These are phyloP conservation scores for Todiramphus saurophagus DNA, from an alignment of 2,113 vertebrate genomes.

Conservation along the genomic window DNA sequence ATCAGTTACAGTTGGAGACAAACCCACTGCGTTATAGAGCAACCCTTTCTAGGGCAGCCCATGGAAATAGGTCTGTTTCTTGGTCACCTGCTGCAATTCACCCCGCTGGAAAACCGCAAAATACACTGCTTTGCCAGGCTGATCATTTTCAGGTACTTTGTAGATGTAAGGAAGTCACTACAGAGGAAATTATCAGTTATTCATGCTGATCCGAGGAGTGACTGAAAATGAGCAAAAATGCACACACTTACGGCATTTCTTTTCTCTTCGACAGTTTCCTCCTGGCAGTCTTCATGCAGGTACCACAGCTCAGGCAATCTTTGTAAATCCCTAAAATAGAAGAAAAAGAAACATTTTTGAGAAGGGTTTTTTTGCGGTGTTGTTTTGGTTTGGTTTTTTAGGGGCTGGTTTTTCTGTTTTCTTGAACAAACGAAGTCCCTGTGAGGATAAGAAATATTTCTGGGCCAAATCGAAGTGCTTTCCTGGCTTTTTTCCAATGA, in stretches of 20 bases:
- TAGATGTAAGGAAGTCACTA: neutral
- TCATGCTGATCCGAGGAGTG: neutral
- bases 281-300: neutral
- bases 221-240: neutral
- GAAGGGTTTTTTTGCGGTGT: neutral
- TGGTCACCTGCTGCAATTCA: neutral
- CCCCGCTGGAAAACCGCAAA: neutral
- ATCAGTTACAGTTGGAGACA: neutral
- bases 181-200: neutral
- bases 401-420: neutral
- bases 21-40: neutral
- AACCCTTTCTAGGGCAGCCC: neutral
- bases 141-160: neutral
- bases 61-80: neutral
- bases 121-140: neutral
- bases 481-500: constrained; percentile 55
- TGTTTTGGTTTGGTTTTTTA: neutral
- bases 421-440: neutral
- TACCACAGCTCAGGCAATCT: neutral
- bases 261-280: neutral
- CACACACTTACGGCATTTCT: neutral
- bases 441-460: constrained; percentile 12
- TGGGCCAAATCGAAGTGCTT: constrained; percentile 37
- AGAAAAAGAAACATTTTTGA: neutral
- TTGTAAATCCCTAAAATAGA: neutral